Evolutionary conservation across 2,797 vertebrate genomes (phyloP).

Genomic region (Ammospiza maritima): DNA sequence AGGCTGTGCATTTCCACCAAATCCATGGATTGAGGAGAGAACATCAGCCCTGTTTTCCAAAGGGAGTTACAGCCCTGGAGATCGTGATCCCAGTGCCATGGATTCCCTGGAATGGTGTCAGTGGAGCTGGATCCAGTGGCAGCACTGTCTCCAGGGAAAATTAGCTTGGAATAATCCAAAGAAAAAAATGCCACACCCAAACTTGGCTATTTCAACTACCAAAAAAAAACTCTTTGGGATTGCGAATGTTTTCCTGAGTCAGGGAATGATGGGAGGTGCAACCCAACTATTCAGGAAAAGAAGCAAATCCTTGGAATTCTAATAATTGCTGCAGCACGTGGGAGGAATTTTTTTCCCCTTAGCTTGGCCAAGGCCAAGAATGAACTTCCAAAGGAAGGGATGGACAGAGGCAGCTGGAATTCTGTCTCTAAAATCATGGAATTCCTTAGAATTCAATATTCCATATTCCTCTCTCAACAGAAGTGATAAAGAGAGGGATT

Average conservation of each 20-base stretch:
- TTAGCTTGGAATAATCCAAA: not conserved
- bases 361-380: not conserved
- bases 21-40: not conserved
- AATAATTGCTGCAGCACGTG: not conserved
- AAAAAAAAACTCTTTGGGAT: conserved; percentile 10
- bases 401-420: not conserved
- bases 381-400: not conserved
- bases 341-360: not conserved
- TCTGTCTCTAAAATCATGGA: rapidly evolving
- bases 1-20: not conserved
- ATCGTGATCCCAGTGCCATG: not conserved
- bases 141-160: not conserved
- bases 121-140: not conserved
- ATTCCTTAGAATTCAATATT: not conserved
- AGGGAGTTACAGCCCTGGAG: not conserved
- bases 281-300: not conserved
- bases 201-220: not conserved
- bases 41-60: not conserved
- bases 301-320: conserved; percentile 57
- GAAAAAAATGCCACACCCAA: not conserved
- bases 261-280: not conserved
- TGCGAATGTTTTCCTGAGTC: conserved; percentile 32
- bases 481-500: rapidly evolving
- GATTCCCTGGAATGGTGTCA: not conserved
- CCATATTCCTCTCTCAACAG: not conserved